Percentiles rank a stretch among this genome's conserved stretches.
phyloP scores from a whole-genome alignment of 2,888 invertebrate genomes.

The Spisula solida region DNA sequence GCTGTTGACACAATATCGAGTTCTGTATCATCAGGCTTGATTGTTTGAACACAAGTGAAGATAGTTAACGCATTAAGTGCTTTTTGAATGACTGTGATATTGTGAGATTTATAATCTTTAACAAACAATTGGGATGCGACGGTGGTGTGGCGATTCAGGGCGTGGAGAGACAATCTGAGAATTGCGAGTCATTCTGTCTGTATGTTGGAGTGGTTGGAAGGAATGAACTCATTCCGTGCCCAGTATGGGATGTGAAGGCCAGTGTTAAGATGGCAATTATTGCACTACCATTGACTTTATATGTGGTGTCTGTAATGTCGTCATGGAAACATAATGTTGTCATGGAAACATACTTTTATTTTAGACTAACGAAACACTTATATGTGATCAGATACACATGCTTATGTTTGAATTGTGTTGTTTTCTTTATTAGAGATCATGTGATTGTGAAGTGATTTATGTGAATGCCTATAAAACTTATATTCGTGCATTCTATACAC shows the following conservation, averaged over 20 bases:
- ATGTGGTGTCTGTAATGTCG: neutral
- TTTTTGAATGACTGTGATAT: slow-evolving; percentile 22
- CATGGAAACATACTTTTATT: neutral
- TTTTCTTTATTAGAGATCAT: neutral
- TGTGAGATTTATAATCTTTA: neutral
- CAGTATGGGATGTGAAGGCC: neutral
- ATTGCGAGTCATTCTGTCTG: neutral
- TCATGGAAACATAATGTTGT: neutral
- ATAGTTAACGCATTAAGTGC: neutral
- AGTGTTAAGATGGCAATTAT: neutral
- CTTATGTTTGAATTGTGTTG: neutral
- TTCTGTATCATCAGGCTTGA: neutral
- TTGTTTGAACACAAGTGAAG: neutral
- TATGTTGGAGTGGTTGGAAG: neutral
- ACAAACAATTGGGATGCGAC: no score
- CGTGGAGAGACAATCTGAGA: neutral
- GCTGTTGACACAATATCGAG: neutral
- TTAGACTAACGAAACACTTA: neutral
- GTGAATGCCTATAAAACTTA: neutral
- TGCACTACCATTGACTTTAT: neutral
- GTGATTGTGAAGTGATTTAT: neutral
- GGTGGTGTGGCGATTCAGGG: no score
- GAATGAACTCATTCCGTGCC: neutral
- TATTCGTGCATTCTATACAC: neutral
- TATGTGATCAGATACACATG: neutral